phyloP scores from a whole-genome alignment of 2,888 invertebrate species.

The Acanthosepion pharaonis region DNA sequence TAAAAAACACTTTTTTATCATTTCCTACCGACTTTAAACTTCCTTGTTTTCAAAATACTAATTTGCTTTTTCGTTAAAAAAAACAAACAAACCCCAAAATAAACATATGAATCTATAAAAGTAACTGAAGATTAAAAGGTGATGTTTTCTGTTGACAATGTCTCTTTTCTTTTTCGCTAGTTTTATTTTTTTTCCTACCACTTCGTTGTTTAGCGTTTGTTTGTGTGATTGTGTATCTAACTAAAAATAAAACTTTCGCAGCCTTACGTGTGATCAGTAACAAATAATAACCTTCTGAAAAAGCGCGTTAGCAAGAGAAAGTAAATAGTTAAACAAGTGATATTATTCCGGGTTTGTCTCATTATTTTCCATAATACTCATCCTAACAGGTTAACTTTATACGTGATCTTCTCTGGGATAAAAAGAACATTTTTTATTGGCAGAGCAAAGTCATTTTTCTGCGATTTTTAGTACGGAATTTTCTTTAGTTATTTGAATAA shows the following conservation, averaged over 20 bases:
- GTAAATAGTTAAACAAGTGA: no score
- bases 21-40: background rate
- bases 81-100: no score
- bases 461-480: no score
- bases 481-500: no score
- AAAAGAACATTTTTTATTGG: no score
- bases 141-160: background rate
- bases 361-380: no score
- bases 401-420: no score
- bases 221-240: background rate
- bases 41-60: background rate
- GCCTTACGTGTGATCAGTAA: background rate
- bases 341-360: no score
- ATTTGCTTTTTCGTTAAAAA: background rate
- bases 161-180: background rate
- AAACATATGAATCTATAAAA: background rate
- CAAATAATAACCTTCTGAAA: background rate
- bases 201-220: background rate
- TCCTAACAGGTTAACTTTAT: no score
- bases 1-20: background rate
- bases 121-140: background rate
- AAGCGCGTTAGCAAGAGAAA: background rate
- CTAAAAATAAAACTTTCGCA: slow-evolving; percentile 17
- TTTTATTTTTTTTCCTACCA: background rate
- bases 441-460: no score